Evolutionary conservation across 2,113 vertebrate species (phyloP), one percentile per base, ranked within the genome.

Genomic region (Erythrolamprus reginae): DNA sequence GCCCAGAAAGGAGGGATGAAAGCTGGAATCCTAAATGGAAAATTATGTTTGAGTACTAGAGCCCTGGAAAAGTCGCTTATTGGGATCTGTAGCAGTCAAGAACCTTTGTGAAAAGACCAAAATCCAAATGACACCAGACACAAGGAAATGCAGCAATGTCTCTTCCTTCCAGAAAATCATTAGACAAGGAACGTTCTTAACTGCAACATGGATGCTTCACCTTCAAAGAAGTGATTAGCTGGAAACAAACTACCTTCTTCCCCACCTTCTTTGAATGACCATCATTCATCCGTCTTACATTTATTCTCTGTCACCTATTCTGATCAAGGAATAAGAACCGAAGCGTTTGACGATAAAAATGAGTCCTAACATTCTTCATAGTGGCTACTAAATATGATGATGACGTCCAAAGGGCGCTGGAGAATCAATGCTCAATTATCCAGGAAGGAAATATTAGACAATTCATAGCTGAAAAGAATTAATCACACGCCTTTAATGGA

Each of bases 401-500:
- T 50, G 45, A 88, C 33, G 42, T n/a, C 21, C 45, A 19, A 65
- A 65, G 87, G n/a, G 26, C 21, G 33, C 33, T 12, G 15, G 48
- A 82, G 48, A 82, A n/a, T 33, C n/a, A 82, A 42, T 52, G 65
- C 48, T 42, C 82, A 6, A 28, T 89, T 82, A 89, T 82, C 48
- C 26, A 52, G 38, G 47, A 38, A 33, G 65, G 28, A 82, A 24
- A 42, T 33, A 82, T 53, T 26, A 89, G 33, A 52, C 21, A 82
- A 82, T 82, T 33, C 33, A 26, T 21, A 82, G n/a, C 15, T 53
- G n/a, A 23, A 82, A 70, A 50, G 51, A 82, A 89, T 89, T 89
- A 89, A 82, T 52, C 48, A 53, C 23, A 82, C 28, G 28, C 88
- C 52, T n/a, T 89, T 89, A 89, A 89, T 53, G n/a, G 77, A 89